Conservation (phyloP, 2,888 invertebrate genomes). For the Temnothorax rugatulus region DNA sequence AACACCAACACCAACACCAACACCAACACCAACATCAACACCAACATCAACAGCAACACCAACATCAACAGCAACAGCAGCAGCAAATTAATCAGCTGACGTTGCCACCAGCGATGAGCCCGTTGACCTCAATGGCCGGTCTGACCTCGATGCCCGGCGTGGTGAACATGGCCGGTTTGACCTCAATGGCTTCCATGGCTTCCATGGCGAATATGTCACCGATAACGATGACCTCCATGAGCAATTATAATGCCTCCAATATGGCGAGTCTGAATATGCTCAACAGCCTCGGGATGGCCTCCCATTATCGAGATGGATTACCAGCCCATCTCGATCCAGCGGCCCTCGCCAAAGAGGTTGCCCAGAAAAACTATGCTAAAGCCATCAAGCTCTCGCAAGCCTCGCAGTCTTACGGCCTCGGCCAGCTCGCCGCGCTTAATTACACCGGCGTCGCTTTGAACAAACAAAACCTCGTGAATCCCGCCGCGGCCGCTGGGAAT, state of each 20-base stretch:
- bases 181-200: slow-evolving; percentile 74
- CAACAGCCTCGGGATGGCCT: slow-evolving; percentile 73
- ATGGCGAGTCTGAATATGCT: slow-evolving; percentile 82
- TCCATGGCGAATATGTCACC: slow-evolving; percentile 80
- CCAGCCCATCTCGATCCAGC: slow-evolving; percentile 87
- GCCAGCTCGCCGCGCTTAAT: slow-evolving; percentile 89
- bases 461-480: slow-evolving; percentile 87
- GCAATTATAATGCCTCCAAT: slow-evolving; percentile 74
- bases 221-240: slow-evolving; percentile 76
- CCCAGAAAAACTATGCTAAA: slow-evolving; percentile 94
- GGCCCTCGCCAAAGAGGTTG: slow-evolving; percentile 92
- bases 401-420: slow-evolving; percentile 79
- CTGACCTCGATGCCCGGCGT: slow-evolving; percentile 79
- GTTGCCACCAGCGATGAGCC: slow-evolving; percentile 78
- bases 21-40: no score
- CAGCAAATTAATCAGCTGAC: slow-evolving; percentile 81
- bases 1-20: slow-evolving; percentile 84
- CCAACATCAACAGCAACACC: no score
- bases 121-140: slow-evolving; percentile 81
- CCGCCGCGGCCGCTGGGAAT: slow-evolving; percentile 79
- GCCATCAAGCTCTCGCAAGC: slow-evolving; percentile 89
- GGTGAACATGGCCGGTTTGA: slow-evolving; percentile 70
- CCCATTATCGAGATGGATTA: slow-evolving; percentile 46
- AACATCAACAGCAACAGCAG: slow-evolving; percentile 81
- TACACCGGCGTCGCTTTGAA: slow-evolving; percentile 91